Base-by-base conservation (phyloP, 2,113 vertebrate genomes). In the Malurus alboscapulatus region DNA sequence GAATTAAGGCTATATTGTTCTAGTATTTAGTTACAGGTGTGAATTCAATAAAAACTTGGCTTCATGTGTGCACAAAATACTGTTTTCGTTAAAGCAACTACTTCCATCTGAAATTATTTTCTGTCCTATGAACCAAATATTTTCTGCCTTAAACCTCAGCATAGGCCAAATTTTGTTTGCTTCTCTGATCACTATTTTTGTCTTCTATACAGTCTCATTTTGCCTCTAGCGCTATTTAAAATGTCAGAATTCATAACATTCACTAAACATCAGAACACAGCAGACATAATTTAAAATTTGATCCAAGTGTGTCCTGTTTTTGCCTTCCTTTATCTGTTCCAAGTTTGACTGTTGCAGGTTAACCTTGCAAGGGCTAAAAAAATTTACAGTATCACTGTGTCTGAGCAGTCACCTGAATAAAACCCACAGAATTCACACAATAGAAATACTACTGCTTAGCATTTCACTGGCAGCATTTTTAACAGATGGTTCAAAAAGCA, bases 181-280 rank as follows among this genome's bases (percentile, higher is more conserved):
- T 93, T 83, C 77, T 87, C 55, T 91, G 51, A 76, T 85, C 50
- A 12, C 71, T 36, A 7, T 61, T 87, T 63, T 61, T 84, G 84
- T 74, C 84, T 58, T 53, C 50, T 63, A 6, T 34, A 61, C 76
- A 80, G 59, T 68, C 61, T 88, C 40, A 40, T 58, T 54, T 73
- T 82, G 84, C 84, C 91, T 62, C 54, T 65, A 74, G 91, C 12
- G 0, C 58, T 91, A 44, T 89, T 85, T 68, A 69, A 92, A 96
- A 92, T 89, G 87, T 92, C 96, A 92, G 75, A 83, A 85, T 55
- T 83, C 61, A 51, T 93, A 83, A 89, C 38, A n/a, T 38, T 89
- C 38, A 84, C 50, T 66, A 24, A 82, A 58, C 47, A 79, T 68
- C 29, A 92, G 50, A 89, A 84, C 21, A 51, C 7, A 89, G 69